A percentile compares a stretch with the other conserved stretches of the same genome.
phyloP scores from a whole-genome alignment of 2,888 invertebrate species.

The Zootermopsis nevadensis region DNA sequence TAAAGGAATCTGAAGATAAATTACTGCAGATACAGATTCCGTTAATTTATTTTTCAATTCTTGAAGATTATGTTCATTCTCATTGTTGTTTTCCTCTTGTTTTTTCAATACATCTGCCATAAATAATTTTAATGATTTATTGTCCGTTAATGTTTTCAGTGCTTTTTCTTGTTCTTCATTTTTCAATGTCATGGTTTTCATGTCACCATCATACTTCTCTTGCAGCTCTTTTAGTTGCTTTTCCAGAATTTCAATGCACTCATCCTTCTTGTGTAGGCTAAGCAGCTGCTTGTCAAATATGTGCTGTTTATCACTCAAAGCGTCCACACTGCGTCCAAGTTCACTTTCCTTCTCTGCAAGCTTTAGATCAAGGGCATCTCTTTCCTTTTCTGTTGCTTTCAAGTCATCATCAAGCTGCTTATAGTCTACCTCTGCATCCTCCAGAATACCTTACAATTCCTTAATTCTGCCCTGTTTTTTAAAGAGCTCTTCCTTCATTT shows the following conservation, averaged over 20 bases:
- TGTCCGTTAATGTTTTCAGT: no score
- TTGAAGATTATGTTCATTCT: no score
- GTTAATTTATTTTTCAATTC: no score
- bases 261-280: not conserved
- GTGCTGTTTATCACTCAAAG: not conserved
- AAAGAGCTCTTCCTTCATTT: not conserved
- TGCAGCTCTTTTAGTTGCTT: not conserved
- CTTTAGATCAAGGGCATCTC: not conserved
- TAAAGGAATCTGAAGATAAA: no score
- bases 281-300: not conserved
- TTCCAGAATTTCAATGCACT: not conserved
- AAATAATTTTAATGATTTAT: no score
- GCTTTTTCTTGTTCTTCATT: no score
- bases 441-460: conserved; percentile 22
- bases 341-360: not conserved
- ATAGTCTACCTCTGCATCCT: conserved; percentile 23
- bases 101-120: no score
- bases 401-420: not conserved
- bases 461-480: conserved; percentile 3
- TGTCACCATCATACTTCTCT: no score
- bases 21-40: no score
- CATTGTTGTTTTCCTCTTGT: no score
- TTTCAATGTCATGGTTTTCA: no score
- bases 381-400: not conserved
- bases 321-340: not conserved